These are phyloP conservation scores for Masticophis lateralis DNA, from an alignment of 2,797 vertebrate species.

Conservation along the genomic window DNA sequence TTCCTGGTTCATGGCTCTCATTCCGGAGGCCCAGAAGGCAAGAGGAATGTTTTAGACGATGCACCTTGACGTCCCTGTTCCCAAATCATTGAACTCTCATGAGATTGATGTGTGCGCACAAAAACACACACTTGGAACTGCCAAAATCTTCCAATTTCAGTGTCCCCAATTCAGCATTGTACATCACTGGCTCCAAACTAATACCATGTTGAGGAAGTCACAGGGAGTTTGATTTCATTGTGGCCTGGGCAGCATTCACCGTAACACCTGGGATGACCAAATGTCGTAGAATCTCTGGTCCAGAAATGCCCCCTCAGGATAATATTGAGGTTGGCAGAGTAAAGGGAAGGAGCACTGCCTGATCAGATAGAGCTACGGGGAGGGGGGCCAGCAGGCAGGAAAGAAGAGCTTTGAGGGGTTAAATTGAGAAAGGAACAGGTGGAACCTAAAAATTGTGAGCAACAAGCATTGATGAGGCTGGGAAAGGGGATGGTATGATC, in stretches of 20 bases:
- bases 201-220: not conserved
- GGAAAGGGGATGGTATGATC: too few species aligned
- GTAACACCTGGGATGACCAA: accelerated
- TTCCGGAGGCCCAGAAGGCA: not conserved
- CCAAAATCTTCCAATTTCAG: not conserved
- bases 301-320: not conserved
- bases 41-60: not conserved
- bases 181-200: not conserved
- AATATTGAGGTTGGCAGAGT: not conserved
- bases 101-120: not conserved
- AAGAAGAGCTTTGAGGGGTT: not conserved
- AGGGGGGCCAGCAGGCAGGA: not conserved
- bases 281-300: not conserved
- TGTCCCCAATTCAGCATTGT: not conserved
- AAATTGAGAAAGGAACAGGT: not conserved
- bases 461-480: not conserved
- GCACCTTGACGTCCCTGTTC: not conserved
- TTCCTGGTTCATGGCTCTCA: not conserved
- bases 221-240: not conserved
- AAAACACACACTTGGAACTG: not conserved
- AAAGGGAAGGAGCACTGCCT: not conserved
- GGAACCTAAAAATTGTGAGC: not conserved
- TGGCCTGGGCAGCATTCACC: not conserved
- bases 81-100: not conserved
- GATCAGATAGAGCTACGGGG: too few species aligned